Evolutionary conservation across 2,113 vertebrate genomes (phyloP).

Genomic region (Stegastes partitus): DNA sequence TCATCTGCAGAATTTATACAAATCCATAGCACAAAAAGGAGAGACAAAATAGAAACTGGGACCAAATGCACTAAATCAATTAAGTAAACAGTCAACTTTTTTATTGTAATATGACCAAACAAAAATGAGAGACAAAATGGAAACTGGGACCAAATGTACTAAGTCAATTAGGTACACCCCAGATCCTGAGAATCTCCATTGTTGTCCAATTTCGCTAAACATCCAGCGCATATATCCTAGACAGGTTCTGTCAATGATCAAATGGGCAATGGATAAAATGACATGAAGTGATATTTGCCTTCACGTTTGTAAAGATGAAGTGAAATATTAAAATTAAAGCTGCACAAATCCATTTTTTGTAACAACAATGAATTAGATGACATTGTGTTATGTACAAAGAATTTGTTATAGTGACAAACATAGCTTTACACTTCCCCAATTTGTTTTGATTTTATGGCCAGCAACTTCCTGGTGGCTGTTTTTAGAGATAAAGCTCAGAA

Average conservation of each 20-base stretch:
- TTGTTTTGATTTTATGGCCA: too few species aligned
- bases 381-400: too few species aligned
- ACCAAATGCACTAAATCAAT: conserved; percentile 1
- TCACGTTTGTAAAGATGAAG: neutral
- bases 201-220: conserved; percentile 19
- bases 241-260: neutral
- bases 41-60: neutral
- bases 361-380: too few species aligned
- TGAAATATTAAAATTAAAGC: too few species aligned
- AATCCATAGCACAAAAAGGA: neutral
- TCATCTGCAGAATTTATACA: neutral
- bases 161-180: neutral
- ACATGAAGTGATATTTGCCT: neutral
- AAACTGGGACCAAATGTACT: neutral
- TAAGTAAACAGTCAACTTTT: neutral
- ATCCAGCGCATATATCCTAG: neutral
- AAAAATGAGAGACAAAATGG: neutral
- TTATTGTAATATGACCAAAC: neutral
- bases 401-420: too few species aligned
- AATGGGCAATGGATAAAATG: too few species aligned
- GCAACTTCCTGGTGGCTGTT: too few species aligned
- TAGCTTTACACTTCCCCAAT: too few species aligned
- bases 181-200: neutral
- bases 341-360: too few species aligned
- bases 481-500: too few species aligned